Evolutionary conservation across 2,888 invertebrate genomes (phyloP), one percentile per base, ranked within the genome.

Genomic region (Endotricha flammealis): DNA sequence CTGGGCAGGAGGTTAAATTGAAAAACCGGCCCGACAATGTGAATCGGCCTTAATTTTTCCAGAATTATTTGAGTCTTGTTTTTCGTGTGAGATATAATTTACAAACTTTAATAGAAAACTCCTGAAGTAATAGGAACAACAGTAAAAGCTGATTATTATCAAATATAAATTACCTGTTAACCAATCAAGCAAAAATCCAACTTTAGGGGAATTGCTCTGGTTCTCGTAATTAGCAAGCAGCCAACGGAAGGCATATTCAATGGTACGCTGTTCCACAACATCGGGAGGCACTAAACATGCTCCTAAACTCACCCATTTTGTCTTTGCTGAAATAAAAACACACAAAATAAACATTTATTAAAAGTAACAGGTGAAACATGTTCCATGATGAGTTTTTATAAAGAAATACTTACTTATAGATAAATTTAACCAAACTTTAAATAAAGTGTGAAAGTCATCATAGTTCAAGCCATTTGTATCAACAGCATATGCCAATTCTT

Each of bases 401-500:
- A 9, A 23, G 29, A 33, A 33, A 20, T 30, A 79, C 85, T 79
- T 56, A 87, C 87, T 83, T 55, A 87, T 78, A 32, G 67, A 72
- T 51, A 87, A 70, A 64, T 86, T 86, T 33, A 87, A 50, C 87
- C 87, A 87, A 47, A 86, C 59, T 70, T 75, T 78, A 42, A 87
- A 80, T 31, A 87, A 57, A 38, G 62, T 79, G 39, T 79, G 78
- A 38, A 85, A 86, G 48, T 78, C 77, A 16, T 76, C 68, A 43
- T 76, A 72, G 16, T 63, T 55, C 46, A 82, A 63, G 8, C 79
- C 76, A 46, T 32, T 44, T n/a, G 57, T 65, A 44, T 80, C 80
- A 30, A 74, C 76, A 38, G 62, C 55, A 41, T 68, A 62, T 0
- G 69, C 65, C 33, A 86, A 60, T 53, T 82, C 78, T 17, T 80